phyloP scores from a whole-genome alignment of 2,113 vertebrate species.

The sheep (Ovis aries) region ARS-UI_Ramb_v3.0 NC_056074.1:23180001-23180500 shows the following conservation, averaged over 20 bases:
- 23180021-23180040: neutral
- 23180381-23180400: neutral
- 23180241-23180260: neutral
- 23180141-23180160: neutral
- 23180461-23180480: neutral
- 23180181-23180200: neutral
- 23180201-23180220: neutral
- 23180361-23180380: neutral
- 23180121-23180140: neutral
- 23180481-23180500: neutral
- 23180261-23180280: neutral
- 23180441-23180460: neutral
- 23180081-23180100: neutral
- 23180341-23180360: neutral
- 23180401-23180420: neutral
- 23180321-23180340: neutral
- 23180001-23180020: neutral
- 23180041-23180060: neutral
- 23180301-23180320: neutral
- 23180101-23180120: neutral
- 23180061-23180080: neutral
- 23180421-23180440: neutral
- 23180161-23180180: neutral
- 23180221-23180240: neutral
- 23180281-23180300: neutral